Percentiles rank a stretch among this genome's conserved stretches.
These are phyloP conservation scores for Drosophila aff. DNA, from an alignment of 1,140 invertebrate genomes.

Conservation along the genomic window DNA sequence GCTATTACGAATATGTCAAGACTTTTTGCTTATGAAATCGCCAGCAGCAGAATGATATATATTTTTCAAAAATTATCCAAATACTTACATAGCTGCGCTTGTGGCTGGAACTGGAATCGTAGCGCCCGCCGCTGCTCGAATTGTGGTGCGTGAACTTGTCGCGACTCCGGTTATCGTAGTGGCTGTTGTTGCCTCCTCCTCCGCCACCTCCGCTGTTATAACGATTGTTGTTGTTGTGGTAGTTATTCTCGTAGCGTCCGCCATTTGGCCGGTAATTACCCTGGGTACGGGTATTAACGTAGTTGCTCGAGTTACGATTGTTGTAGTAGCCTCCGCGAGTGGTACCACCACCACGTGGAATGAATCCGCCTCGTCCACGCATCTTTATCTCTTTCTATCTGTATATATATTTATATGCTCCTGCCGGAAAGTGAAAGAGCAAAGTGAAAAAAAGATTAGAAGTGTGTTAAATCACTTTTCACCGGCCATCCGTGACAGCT, in stretches of 20 bases:
- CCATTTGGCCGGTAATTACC: conserved; percentile 70
- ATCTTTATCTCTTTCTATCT: conserved; percentile 44
- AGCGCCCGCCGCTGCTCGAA: conserved; percentile 66
- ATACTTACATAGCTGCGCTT: conserved; percentile 79
- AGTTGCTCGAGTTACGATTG: conserved; percentile 76
- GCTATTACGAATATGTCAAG: neutral
- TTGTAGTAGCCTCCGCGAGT: conserved; percentile 76
- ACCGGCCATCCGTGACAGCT: neutral
- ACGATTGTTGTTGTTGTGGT: conserved; percentile 62
- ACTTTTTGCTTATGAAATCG: neutral
- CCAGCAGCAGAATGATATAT: neutral
- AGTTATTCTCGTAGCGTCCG: conserved; percentile 74
- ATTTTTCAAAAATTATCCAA: too few relatives aligned
- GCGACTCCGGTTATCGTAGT: conserved; percentile 73
- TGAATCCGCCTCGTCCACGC: conserved; percentile 77
- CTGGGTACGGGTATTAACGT: conserved; percentile 73
- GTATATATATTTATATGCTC: neutral
- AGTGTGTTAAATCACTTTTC: conserved; percentile 2
- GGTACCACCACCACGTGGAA: conserved; percentile 69
- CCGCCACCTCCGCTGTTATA: conserved; percentile 43
- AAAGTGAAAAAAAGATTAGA: conserved; percentile 3
- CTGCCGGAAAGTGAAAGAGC: neutral
- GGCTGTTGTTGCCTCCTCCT: conserved; percentile 53
- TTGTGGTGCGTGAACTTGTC: conserved; percentile 72
- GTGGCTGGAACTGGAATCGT: conserved; percentile 69